These are phyloP conservation scores for Chironomus riparius DNA, from an alignment of 2,888 invertebrate species.

Conservation along the genomic window DNA sequence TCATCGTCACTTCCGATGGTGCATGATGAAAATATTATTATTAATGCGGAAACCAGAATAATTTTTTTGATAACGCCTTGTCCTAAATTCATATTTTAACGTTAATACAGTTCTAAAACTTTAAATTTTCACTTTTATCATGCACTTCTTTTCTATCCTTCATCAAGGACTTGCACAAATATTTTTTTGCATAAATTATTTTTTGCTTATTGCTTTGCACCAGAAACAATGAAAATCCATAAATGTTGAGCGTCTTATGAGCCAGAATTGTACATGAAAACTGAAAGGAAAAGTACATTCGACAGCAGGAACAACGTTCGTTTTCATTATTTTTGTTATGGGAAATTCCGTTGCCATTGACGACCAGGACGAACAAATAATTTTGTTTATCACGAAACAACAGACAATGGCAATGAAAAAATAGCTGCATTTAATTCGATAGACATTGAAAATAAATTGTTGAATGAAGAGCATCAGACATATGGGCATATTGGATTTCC, in stretches of 20 bases:
- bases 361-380: not conserved
- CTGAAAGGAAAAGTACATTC: not conserved
- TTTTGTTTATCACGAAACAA: constrained; percentile 3
- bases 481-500: not conserved
- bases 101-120: not conserved
- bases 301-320: not conserved
- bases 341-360: no score
- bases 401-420: not conserved
- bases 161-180: not conserved
- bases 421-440: not conserved
- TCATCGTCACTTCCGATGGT: not conserved
- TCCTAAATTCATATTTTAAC: not conserved
- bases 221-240: not conserved
- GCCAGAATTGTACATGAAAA: not conserved
- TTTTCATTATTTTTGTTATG: not conserved
- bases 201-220: not conserved
- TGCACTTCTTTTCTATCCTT: not conserved
- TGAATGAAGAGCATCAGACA: not conserved
- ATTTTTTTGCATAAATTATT: no score
- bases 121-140: not conserved
- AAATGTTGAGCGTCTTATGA: not conserved
- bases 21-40: not conserved
- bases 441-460: not conserved
- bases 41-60: not conserved
- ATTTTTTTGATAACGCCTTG: not conserved